Base-by-base conservation (phyloP, 2,888 invertebrate genomes). In the Drosophila meridiana region DNA sequence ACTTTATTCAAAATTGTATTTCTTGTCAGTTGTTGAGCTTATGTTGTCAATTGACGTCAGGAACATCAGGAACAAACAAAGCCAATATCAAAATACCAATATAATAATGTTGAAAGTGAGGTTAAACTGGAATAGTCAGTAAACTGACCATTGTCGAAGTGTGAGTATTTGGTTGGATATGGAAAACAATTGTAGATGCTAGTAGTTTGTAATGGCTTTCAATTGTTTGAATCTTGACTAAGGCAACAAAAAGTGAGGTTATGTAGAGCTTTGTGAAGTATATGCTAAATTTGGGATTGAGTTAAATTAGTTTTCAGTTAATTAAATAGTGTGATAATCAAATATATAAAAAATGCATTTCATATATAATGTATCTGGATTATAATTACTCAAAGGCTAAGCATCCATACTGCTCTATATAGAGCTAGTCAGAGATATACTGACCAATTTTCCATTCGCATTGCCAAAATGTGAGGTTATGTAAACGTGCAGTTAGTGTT, bases 1-100 rank as follows among this genome's bases (percentile, higher is more conserved):
- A 53, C 26, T 38, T n/a, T 14, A 42, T 34, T 40, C 30, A 52
- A 57, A 62, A 28, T 28, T 63, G 60, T 38, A 56, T 63, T 74
- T 69, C 48, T 60, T 28, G 26, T 28, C 2, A n/a, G 38, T 28
- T n/a, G 38, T 1, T 28, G 28, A 28, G 47, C 28, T 47, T 28
- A 47, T 42, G 42, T 2, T n/a, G 38, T 55, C n/a, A n/a, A n/a
- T n/a, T 48, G 32, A 30, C n/a, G 26, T 28, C 53, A 14, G 14
- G 14, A 38, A 6, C 14, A 53, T 38, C 6, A 47, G 45, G 50
- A n/a, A 5, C 4, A 14, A 20, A 11, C 14, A 55, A 28, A 36
- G 53, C 28, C 36, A 55, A 36, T 53, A 26, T 53, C 13, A 53
- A 28, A 5, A 13, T 47, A 4, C 11, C 13, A 20, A n/a, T n/a